Evolutionary conservation across 2,797 vertebrate species (phyloP).

Genomic region (Poeciliopsis infans): DNA sequence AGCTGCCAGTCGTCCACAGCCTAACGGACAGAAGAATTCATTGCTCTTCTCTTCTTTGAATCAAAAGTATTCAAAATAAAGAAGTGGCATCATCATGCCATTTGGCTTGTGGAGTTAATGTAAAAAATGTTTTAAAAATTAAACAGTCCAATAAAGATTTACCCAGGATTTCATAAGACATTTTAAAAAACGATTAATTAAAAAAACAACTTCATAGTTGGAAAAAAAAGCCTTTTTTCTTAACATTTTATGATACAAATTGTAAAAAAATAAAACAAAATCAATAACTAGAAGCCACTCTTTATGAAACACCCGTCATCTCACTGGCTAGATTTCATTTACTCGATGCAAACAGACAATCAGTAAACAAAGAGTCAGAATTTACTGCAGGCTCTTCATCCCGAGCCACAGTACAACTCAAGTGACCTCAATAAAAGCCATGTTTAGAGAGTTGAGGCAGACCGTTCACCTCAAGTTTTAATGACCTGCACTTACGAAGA

Average conservation of each 20-base stretch:
- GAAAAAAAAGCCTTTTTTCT: background rate
- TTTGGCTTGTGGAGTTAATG: background rate
- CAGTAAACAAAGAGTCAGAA: conserved; percentile 9
- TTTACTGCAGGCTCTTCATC: conserved; percentile 33
- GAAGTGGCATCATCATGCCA: background rate
- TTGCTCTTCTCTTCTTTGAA: background rate
- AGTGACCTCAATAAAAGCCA: conserved; percentile 59
- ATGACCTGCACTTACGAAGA: background rate
- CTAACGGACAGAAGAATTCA: background rate
- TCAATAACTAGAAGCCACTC: background rate
- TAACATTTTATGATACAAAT: background rate
- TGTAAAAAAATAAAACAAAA: background rate
- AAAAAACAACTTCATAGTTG: background rate
- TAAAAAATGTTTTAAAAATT: background rate
- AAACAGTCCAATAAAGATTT: background rate
- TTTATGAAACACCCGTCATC: background rate
- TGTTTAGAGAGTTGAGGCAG: conserved; percentile 6
- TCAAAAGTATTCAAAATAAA: no score
- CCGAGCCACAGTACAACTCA: conserved; percentile 38
- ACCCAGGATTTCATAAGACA: background rate
- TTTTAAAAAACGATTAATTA: background rate
- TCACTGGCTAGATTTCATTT: conserved; percentile 10
- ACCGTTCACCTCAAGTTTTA: conserved; percentile 31
- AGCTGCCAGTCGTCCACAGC: background rate
- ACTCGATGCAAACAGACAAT: conserved; percentile 4